phyloP scores from a whole-genome alignment of 2,797 vertebrate genomes.

The Todus mexicanus region DNA sequence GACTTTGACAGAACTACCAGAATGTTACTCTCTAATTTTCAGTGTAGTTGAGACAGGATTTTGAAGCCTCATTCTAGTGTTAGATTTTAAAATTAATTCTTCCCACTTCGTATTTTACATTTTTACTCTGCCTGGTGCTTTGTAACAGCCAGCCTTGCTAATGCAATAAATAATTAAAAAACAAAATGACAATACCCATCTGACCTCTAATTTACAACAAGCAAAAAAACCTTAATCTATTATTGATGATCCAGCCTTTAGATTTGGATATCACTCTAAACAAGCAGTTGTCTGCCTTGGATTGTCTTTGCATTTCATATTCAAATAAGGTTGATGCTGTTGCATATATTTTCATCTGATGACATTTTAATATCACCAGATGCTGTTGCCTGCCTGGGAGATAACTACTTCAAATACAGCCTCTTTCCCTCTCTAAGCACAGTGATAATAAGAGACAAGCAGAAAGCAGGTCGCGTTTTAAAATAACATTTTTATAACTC shows the following conservation, averaged over 20 bases:
- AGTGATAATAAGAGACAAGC: background rate
- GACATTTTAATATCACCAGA: conserved; percentile 61
- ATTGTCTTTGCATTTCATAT: conserved; percentile 38
- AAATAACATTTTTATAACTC: background rate
- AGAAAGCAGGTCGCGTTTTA: conserved; percentile 16
- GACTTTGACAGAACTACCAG: conserved; percentile 69
- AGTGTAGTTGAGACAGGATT: conserved; percentile 5
- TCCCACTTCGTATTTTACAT: conserved; percentile 9
- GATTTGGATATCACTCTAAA: conserved; percentile 48
- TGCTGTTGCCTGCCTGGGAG: conserved; percentile 18
- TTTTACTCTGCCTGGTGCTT: conserved; percentile 26
- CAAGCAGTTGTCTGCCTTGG: conserved; percentile 35
- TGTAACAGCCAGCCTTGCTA: conserved; percentile 30
- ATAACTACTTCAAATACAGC: background rate
- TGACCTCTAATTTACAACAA: conserved; percentile 39
- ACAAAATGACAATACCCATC: conserved; percentile 7
- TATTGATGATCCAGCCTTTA: conserved; percentile 53
- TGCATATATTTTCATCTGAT: conserved; percentile 48
- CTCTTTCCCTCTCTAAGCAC: background rate
- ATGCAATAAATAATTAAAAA: conserved; percentile 50
- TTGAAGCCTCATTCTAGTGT: conserved; percentile 45
- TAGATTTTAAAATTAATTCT: conserved; percentile 53
- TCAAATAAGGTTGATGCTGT: conserved; percentile 25
- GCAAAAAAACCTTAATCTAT: conserved; percentile 46
- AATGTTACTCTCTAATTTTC: conserved; percentile 67